Conservation (phyloP, 2,113 vertebrate species). For the Chionis minor region DNA sequence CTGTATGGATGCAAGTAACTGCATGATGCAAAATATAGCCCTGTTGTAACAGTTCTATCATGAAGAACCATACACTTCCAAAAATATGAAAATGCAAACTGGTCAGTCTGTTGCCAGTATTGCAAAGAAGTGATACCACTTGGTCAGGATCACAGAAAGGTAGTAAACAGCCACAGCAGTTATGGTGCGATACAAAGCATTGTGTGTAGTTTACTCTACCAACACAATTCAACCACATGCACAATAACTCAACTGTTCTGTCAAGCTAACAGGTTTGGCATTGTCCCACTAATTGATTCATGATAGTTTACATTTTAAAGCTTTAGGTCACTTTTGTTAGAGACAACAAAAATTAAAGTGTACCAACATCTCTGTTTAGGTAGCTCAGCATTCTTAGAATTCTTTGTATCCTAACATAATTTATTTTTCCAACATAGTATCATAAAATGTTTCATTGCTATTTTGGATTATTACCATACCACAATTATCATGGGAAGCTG, state of each 20-base stretch:
- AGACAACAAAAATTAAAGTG: background rate
- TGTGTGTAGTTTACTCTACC: background rate
- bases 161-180: background rate
- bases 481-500: background rate
- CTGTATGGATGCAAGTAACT: background rate
- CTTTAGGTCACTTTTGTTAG: background rate
- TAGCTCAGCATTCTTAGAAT: background rate
- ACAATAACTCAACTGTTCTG: background rate
- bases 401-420: background rate
- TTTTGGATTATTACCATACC: background rate
- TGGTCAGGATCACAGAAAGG: background rate
- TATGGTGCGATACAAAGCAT: background rate
- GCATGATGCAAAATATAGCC: background rate
- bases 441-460: background rate
- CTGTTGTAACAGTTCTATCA: background rate
- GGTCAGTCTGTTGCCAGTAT: background rate
- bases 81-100: background rate
- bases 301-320: background rate
- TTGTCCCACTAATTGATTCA: background rate
- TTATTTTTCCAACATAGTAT: background rate
- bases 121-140: background rate
- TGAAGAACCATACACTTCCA: background rate
- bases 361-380: background rate
- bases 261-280: background rate
- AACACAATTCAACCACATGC: background rate